Evolutionary conservation across 2,113 vertebrate species (phyloP).

Genomic region (Cebus imitator): DNA sequence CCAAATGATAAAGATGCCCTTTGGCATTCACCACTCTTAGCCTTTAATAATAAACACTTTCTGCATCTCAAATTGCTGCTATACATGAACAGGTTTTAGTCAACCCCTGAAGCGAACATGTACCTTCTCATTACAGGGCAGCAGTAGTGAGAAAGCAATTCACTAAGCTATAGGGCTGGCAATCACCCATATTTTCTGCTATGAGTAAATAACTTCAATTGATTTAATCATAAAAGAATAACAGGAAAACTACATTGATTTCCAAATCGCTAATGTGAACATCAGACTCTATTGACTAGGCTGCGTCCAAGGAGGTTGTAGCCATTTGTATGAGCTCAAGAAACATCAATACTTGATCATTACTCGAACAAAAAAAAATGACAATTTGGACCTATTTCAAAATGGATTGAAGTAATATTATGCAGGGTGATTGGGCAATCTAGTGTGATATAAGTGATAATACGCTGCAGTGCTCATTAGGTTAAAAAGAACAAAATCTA

Average conservation of each 20-base stretch:
- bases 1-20: constrained; percentile 84
- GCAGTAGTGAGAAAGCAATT: constrained; percentile 83
- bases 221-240: constrained; percentile 92
- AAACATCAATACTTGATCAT: constrained; percentile 88
- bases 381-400: constrained; percentile 84
- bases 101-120: constrained; percentile 82
- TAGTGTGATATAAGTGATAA: constrained; percentile 77
- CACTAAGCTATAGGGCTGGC: constrained; percentile 80
- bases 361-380: constrained; percentile 84
- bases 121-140: constrained; percentile 86
- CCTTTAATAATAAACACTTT: constrained; percentile 86
- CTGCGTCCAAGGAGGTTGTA: constrained; percentile 80
- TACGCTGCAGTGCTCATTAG: constrained; percentile 71
- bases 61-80: constrained; percentile 85
- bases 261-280: constrained; percentile 88
- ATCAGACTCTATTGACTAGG: constrained; percentile 86
- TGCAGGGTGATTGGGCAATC: constrained; percentile 76
- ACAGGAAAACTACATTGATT: constrained; percentile 89
- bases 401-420: constrained; percentile 81
- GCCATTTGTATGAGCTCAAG: constrained; percentile 85
- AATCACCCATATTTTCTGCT: constrained; percentile 87
- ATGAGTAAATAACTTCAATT: constrained; percentile 90
- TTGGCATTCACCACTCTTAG: constrained; percentile 83
- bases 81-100: constrained; percentile 84
- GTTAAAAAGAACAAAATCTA: constrained; percentile 83